Evolutionary conservation across 2,888 invertebrate genomes (phyloP).

Genomic region (Sinodicranocentrus sp.): DNA sequence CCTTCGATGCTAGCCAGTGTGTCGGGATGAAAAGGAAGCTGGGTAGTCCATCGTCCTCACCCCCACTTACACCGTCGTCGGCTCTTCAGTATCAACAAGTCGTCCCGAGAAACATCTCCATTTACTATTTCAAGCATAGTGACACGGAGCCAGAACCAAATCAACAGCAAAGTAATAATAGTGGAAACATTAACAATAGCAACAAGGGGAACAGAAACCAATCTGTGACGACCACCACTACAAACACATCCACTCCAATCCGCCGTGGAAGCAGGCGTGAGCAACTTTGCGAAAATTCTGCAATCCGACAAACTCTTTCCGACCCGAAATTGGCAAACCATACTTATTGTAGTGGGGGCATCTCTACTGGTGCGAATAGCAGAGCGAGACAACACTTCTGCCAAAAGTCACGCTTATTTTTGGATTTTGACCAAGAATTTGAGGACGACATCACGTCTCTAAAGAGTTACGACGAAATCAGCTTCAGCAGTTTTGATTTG

Average conservation of each 20-base stretch:
- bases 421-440: constrained; percentile 75
- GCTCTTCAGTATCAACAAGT: constrained; percentile 68
- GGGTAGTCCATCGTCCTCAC: constrained; percentile 71
- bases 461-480: constrained; percentile 73
- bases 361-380: constrained; percentile 26
- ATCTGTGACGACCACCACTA: constrained; percentile 31
- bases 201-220: constrained; percentile 37
- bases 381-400: constrained; percentile 56
- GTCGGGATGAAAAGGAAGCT: constrained; percentile 75
- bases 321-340: constrained; percentile 64
- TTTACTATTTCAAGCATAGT: constrained; percentile 77
- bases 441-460: constrained; percentile 69
- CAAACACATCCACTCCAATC: constrained; percentile 33
- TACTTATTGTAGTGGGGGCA: constrained; percentile 39
- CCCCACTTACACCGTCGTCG: constrained; percentile 63
- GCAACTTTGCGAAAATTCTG: constrained; percentile 66
- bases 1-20: constrained; percentile 72
- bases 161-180: constrained; percentile 37
- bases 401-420: constrained; percentile 70
- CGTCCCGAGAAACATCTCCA: constrained; percentile 76
- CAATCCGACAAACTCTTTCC: constrained; percentile 31
- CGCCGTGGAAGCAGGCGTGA: constrained; percentile 43
- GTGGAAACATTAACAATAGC: constrained; percentile 19
- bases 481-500: constrained; percentile 74
- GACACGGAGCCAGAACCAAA: constrained; percentile 76